Percentiles rank a stretch among this genome's conserved stretches.
Conservation (phyloP, 1,140 invertebrate species). For the Penaeus vannamei region DNA sequence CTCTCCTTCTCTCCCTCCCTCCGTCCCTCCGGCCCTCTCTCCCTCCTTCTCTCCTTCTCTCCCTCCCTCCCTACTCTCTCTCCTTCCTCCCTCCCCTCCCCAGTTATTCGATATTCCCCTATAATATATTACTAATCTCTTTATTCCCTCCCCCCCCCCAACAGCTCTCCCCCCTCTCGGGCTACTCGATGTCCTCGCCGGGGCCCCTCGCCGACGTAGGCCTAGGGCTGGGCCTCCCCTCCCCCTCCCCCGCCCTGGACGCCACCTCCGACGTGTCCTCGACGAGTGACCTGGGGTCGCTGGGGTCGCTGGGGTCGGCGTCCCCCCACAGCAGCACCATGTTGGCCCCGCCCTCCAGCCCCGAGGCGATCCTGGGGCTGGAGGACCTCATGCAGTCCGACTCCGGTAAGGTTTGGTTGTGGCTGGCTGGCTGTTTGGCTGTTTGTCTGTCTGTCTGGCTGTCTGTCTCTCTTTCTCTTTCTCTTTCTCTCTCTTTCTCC, state of each 20-base stretch:
- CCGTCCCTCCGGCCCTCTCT: neutral
- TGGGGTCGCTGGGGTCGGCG: slow-evolving; percentile 29
- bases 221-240: slow-evolving; percentile 33
- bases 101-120: neutral
- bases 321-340: slow-evolving; percentile 13
- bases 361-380: slow-evolving; percentile 3
- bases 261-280: slow-evolving; percentile 51
- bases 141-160: neutral
- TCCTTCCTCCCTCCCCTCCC: too few species aligned
- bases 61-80: neutral
- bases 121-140: neutral
- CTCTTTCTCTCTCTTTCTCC: neutral
- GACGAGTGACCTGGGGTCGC: slow-evolving; percentile 39
- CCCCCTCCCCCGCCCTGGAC: slow-evolving; percentile 29
- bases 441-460: neutral
- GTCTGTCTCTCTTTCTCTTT: neutral
- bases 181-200: slow-evolving; percentile 48
- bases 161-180: slow-evolving; percentile 54
- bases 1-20: too few species aligned
- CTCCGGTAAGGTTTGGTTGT: slow-evolving; percentile 30
- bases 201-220: slow-evolving; percentile 36
- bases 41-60: neutral
- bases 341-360: slow-evolving; percentile 35
- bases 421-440: neutral
- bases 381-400: slow-evolving; percentile 50